These are phyloP conservation scores for Solen grandis DNA, from an alignment of 1,140 invertebrate species.

Conservation along the genomic window DNA sequence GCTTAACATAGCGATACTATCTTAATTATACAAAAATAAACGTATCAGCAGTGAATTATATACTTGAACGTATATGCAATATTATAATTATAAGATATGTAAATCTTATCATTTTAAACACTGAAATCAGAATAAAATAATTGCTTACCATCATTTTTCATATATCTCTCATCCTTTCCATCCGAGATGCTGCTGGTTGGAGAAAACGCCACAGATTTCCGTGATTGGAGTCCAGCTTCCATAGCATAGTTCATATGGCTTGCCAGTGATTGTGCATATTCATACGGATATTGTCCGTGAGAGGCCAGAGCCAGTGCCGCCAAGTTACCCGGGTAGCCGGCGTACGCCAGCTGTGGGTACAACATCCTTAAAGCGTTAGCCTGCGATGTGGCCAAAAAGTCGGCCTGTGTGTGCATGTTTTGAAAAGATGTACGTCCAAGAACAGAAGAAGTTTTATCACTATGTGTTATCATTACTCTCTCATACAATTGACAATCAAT, in stretches of 20 bases:
- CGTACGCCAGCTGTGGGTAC: constrained; percentile 48
- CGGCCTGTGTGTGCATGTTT: constrained; percentile 30
- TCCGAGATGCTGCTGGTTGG: constrained; percentile 55
- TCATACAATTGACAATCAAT: constrained; percentile 41
- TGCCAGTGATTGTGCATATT: constrained; percentile 49
- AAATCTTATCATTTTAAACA: too few relatives aligned
- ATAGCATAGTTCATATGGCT: constrained; percentile 49
- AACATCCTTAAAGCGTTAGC: constrained; percentile 48
- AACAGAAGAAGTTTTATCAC: constrained; percentile 46
- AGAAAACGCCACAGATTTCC: constrained; percentile 48
- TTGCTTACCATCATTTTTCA: constrained; percentile 39
- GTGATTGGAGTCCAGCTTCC: constrained; percentile 31
- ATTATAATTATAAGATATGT: too few relatives aligned
- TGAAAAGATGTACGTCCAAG: constrained; percentile 33
- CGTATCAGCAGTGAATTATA: too few relatives aligned
- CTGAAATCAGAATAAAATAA: too few relatives aligned
- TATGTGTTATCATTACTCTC: constrained; percentile 48
- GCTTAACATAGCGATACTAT: too few relatives aligned
- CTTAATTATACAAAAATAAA: too few relatives aligned
- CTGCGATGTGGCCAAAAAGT: constrained; percentile 38
- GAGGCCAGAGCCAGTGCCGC: constrained; percentile 45
- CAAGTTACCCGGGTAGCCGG: constrained; percentile 45
- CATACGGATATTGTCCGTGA: constrained; percentile 47
- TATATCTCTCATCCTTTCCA: constrained; percentile 47
- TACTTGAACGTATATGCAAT: too few relatives aligned